phyloP scores from a whole-genome alignment of 1,140 invertebrate species.

The Antheraea mylitta region DNA sequence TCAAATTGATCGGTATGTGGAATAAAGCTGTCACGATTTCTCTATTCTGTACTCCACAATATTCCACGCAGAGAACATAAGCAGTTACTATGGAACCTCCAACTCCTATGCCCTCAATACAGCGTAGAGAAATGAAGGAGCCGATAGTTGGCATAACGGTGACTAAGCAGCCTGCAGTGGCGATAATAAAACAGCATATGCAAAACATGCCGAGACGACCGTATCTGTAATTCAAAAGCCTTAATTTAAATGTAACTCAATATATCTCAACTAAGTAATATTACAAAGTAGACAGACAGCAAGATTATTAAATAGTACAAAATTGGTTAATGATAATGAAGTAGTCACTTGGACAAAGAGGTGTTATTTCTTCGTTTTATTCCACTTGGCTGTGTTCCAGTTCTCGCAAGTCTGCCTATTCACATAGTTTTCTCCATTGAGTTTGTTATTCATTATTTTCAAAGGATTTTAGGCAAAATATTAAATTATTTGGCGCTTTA shows the following conservation, averaged over 20 bases:
- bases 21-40: slow-evolving; percentile 49
- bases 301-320: not conserved
- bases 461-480: not conserved
- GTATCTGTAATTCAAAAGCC: slow-evolving; percentile 32
- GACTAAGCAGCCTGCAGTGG: slow-evolving; percentile 41
- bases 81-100: slow-evolving; percentile 51
- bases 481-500: too few species aligned
- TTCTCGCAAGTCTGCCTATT: not conserved
- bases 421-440: too few species aligned
- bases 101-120: slow-evolving; percentile 47
- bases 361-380: not conserved
- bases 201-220: slow-evolving; percentile 44
- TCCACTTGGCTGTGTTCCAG: not conserved
- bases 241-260: not conserved
- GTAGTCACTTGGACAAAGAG: not conserved
- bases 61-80: slow-evolving; percentile 52
- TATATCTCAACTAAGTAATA: not conserved
- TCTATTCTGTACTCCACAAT: slow-evolving; percentile 40
- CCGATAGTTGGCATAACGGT: slow-evolving; percentile 38
- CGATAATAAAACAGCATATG: slow-evolving; percentile 33
- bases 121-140: slow-evolving; percentile 42
- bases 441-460: not conserved
- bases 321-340: not conserved
- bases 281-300: not conserved
- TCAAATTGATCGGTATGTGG: slow-evolving; percentile 49